These are phyloP conservation scores for Plagiodera versicolora DNA, from an alignment of 2,888 invertebrate species.

Conservation along the genomic window DNA sequence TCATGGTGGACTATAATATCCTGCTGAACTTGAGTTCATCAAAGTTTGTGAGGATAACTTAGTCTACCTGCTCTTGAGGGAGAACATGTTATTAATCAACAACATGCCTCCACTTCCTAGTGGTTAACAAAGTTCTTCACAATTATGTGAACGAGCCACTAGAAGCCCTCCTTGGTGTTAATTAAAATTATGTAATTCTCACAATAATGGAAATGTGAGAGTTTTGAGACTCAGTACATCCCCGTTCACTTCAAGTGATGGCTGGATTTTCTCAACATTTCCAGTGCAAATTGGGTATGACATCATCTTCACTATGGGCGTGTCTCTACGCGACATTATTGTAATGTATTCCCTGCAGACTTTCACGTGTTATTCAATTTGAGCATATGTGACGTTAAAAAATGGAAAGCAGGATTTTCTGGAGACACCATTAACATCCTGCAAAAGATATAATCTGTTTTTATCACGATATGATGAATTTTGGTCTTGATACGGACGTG, in stretches of 20 bases:
- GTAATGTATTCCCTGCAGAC: conserved; percentile 14
- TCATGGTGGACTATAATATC: too few relatives aligned
- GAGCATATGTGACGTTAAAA: conserved; percentile 14
- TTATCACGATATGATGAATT: conserved; percentile 9
- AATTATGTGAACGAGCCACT: too few relatives aligned
- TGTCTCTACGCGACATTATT: conserved; percentile 12
- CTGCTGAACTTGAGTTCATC: too few relatives aligned
- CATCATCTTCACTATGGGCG: neutral
- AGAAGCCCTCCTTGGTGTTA: too few relatives aligned
- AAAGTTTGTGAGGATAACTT: too few relatives aligned
- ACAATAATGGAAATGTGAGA: too few relatives aligned
- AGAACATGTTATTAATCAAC: too few relatives aligned
- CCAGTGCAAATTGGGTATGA: neutral
- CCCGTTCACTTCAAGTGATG: neutral
- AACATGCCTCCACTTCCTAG: too few relatives aligned
- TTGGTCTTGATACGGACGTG: conserved; percentile 6
- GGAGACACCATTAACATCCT: conserved; percentile 15
- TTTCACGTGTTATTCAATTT: conserved; percentile 11
- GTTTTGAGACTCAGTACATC: too few relatives aligned
- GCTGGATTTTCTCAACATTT: neutral
- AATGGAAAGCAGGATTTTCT: conserved; percentile 8
- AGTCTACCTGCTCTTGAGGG: too few relatives aligned
- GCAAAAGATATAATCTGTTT: conserved; percentile 12
- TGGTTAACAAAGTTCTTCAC: too few relatives aligned
- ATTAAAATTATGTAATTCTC: too few relatives aligned